Base-by-base conservation (phyloP, 2,888 invertebrate genomes). In the Agrochola litura region DNA sequence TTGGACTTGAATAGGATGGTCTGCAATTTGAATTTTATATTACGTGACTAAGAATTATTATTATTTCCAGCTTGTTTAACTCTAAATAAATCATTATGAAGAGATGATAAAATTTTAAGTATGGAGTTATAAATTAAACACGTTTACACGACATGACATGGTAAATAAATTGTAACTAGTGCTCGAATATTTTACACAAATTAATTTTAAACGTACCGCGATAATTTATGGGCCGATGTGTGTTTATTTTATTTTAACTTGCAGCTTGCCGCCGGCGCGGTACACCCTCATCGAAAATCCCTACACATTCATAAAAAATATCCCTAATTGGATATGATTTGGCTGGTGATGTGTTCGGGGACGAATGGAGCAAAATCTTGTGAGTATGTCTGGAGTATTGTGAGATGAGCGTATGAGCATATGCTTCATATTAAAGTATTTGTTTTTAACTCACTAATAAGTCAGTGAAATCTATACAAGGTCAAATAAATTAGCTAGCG, bases 191-290 rank as follows among this genome's bases (percentile, higher is more conserved):
- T 83, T 83, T 75, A 77, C 72, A 70, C 65, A 79, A 81, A 87
- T 81, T 83, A 85, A 86, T 85, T 86, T 87, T 76, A 74, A 87
- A 77, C 71, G 79, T 76, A 74, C 58, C 60, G 69, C 22, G 43
- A 71, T 79, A 81, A 87, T 87, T 87, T 85, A 85, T 81, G 76
- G 61, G 25, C 25, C 63, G 69, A 83, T 71, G 69, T 73, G 43
- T 79, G 66, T 76, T 87, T 87, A 84, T 84, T 82, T 84, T 66
- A 80, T 84, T 78, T 80, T 75, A 67, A 69, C 67, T 69, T 65
- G 61, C 25, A 37, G 60, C 16, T 68, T 41, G 54, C 72, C 52
- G 19, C 52, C 16, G 61, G 58, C n/a, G 6, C 46, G n/a, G 9
- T 49, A n/a, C 19, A 49, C 2, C n/a, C 22, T 37, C 19, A 64